phyloP scores from a whole-genome alignment of 2,888 invertebrate species.

The Graphium colonna region DNA sequence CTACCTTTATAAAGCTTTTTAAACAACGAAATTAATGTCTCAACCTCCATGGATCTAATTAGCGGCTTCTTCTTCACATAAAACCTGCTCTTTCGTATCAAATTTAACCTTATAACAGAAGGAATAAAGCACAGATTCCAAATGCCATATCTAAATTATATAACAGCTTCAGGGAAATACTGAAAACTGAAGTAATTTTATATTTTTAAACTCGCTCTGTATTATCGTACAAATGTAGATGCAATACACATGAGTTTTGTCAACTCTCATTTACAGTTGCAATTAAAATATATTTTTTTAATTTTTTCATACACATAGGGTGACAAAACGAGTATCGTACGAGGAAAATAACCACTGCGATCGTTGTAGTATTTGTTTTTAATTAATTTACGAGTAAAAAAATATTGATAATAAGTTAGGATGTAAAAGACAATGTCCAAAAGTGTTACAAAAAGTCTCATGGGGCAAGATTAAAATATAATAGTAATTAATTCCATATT shows the following conservation, averaged over 20 bases:
- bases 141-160: neutral
- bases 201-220: neutral
- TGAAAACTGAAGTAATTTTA: neutral
- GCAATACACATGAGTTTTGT: neutral
- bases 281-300: neutral
- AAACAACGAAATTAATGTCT: slow-evolving; percentile 48
- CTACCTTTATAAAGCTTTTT: slow-evolving; percentile 33
- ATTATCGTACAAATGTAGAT: neutral
- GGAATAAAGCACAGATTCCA: neutral
- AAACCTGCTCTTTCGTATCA: slow-evolving; percentile 9
- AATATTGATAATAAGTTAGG: too few species aligned
- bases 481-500: too few species aligned
- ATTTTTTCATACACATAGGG: too few species aligned
- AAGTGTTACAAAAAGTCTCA: too few species aligned
- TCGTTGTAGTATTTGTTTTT: too few species aligned
- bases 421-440: too few species aligned
- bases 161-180: neutral
- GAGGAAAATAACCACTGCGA: too few species aligned
- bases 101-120: slow-evolving; percentile 7
- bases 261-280: neutral
- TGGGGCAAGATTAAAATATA: too few species aligned
- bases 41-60: slow-evolving; percentile 42
- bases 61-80: slow-evolving; percentile 39
- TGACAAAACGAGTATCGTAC: too few species aligned
- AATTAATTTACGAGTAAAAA: too few species aligned